Percentiles rank a stretch among this genome's conserved stretches.
Conservation (phyloP, 2,797 vertebrate genomes). For the Diglossa cyanea region DNA sequence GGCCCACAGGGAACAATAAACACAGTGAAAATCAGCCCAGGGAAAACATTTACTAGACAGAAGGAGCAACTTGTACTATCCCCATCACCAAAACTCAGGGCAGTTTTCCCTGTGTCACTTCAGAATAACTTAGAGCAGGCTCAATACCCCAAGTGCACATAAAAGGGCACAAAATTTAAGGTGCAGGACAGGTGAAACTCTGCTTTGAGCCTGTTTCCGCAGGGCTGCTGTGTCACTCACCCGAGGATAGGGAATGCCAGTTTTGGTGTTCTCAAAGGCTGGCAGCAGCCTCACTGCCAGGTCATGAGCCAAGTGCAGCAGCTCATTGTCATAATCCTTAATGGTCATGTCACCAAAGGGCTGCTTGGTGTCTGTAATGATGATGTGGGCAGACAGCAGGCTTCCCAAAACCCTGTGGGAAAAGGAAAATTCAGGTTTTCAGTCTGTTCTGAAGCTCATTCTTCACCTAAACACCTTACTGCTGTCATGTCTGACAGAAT, state of each 20-base stretch:
- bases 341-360: slow-evolving; percentile 91
- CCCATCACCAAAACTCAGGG: accelerated
- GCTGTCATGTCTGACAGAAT: accelerated
- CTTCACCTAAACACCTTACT: not conserved
- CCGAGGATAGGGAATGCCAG: slow-evolving; percentile 94
- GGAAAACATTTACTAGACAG: not conserved
- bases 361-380: slow-evolving; percentile 91
- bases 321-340: slow-evolving; percentile 90
- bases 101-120: not conserved
- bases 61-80: not conserved
- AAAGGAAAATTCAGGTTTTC: not conserved
- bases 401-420: slow-evolving; percentile 89
- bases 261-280: slow-evolving; percentile 97
- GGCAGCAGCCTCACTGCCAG: slow-evolving; percentile 93
- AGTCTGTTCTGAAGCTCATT: not conserved
- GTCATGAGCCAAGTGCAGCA: slow-evolving; percentile 93
- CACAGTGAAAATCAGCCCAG: not conserved
- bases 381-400: slow-evolving; percentile 94
- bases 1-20: not conserved
- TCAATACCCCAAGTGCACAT: not conserved
- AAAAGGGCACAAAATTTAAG: not conserved
- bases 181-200: accelerated
- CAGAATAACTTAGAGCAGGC: not conserved
- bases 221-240: slow-evolving; percentile 64
- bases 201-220: not conserved